These are phyloP conservation scores for Cremastinae sp. DNA, from an alignment of 2,888 invertebrate species.

Conservation along the genomic window DNA sequence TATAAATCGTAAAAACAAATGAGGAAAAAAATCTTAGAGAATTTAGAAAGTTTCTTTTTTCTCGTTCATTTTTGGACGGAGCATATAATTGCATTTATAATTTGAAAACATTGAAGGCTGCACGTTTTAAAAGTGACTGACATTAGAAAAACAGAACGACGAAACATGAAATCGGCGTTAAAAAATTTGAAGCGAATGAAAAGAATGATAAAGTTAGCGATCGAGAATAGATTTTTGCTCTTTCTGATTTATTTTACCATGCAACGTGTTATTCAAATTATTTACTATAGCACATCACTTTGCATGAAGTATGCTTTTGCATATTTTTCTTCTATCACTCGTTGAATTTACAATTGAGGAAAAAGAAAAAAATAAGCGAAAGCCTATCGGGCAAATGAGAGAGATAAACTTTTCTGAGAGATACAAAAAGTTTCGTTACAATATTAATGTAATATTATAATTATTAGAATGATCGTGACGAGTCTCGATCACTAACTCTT, in stretches of 20 bases:
- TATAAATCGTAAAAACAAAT: conserved; percentile 1
- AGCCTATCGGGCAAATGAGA: conserved; percentile 20
- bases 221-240: neutral
- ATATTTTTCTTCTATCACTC: conserved; percentile 17
- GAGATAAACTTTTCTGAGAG: conserved; percentile 27
- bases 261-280: neutral
- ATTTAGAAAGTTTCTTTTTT: conserved; percentile 17
- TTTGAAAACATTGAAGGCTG: neutral
- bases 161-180: neutral
- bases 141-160: neutral
- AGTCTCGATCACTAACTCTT: neutral
- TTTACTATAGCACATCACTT: neutral
- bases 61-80: conserved; percentile 54
- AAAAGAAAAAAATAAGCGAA: conserved; percentile 29
- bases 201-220: too few relatives aligned
- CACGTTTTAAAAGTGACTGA: too few relatives aligned
- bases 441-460: conserved; percentile 52
- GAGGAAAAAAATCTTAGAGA: conserved; percentile 1
- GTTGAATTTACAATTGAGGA: conserved; percentile 56
- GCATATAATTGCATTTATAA: conserved; percentile 35
- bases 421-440: conserved; percentile 42
- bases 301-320: neutral
- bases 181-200: too few relatives aligned
- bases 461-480: conserved; percentile 41
- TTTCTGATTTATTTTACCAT: conserved; percentile 45